Evolutionary conservation across 2,113 vertebrate genomes (phyloP).

Genomic region (Zosterops japonicus): DNA sequence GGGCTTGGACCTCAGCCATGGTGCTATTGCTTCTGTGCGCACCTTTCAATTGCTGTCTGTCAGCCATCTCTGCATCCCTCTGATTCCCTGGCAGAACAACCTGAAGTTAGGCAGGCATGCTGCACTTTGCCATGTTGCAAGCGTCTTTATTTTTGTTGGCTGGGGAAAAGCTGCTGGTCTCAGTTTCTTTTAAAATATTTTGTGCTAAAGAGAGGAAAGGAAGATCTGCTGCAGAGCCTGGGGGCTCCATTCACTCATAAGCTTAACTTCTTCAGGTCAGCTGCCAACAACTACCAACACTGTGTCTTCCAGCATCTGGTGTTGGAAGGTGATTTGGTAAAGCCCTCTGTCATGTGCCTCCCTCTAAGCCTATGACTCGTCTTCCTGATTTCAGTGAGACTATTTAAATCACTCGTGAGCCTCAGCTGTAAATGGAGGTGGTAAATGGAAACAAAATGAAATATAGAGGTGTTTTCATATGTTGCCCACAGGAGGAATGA

Average conservation of each 20-base stretch:
- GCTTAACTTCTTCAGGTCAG: slow-evolving; percentile 3
- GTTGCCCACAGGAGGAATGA: not conserved
- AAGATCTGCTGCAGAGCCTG: not conserved
- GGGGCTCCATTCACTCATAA: not conserved
- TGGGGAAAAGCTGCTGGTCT: not conserved
- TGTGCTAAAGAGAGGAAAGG: not conserved
- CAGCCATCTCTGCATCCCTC: not conserved
- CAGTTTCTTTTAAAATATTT: slow-evolving; percentile 42
- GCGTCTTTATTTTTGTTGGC: not conserved
- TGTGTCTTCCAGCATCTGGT: not conserved
- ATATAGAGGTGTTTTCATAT: not conserved
- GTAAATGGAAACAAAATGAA: not conserved
- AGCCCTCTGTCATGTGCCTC: not conserved
- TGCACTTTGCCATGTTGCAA: not conserved
- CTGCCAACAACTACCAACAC: not conserved
- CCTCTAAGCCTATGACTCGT: not conserved
- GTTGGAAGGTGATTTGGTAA: not conserved
- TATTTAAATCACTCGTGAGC: not conserved
- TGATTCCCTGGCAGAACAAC: not conserved
- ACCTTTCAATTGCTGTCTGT: not conserved
- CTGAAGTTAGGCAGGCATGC: not conserved
- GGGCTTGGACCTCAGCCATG: not conserved
- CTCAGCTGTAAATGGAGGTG: not conserved
- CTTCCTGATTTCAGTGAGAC: not conserved
- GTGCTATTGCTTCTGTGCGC: not conserved